These are phyloP conservation scores for Mus spretus DNA, from an alignment of 2,797 vertebrate species.

Conservation along the genomic window DNA sequence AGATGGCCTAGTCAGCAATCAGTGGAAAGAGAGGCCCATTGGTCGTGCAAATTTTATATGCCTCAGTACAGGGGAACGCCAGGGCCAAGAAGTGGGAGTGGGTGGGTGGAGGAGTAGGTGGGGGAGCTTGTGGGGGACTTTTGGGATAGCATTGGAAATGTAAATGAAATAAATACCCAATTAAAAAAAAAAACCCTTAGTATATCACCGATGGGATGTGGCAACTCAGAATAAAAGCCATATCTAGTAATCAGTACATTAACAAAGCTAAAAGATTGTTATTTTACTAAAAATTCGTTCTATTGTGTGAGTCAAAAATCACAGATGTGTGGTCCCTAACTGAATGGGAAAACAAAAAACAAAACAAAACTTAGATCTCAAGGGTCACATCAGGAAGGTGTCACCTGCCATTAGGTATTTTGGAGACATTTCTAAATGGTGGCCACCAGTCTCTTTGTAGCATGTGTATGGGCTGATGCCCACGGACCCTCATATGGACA, in stretches of 20 bases:
- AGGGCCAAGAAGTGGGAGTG: too few relatives aligned
- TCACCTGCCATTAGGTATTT: background rate
- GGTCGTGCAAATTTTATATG: too few relatives aligned
- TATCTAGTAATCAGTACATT: background rate
- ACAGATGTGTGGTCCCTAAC: background rate
- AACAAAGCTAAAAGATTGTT: conserved; percentile 25
- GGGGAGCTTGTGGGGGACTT: too few relatives aligned
- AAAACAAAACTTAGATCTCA: background rate
- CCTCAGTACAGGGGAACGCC: too few relatives aligned
- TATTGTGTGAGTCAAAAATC: conserved; percentile 16
- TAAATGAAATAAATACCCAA: too few relatives aligned
- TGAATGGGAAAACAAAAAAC: background rate
- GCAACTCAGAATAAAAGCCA: background rate
- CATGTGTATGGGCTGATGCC: background rate
- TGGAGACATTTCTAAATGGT: background rate
- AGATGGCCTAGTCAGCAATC: too few relatives aligned
- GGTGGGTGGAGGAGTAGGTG: too few relatives aligned
- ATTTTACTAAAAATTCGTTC: conserved; percentile 38
- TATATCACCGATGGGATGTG: background rate
- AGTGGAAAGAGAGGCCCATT: too few relatives aligned
- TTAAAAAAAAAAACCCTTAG: background rate
- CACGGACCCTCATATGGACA: background rate
- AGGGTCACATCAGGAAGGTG: background rate
- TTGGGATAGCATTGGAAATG: too few relatives aligned
- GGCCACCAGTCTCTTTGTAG: background rate